Base-by-base conservation (phyloP, 2,797 vertebrate genomes). In the Tragopan temminckii region DNA sequence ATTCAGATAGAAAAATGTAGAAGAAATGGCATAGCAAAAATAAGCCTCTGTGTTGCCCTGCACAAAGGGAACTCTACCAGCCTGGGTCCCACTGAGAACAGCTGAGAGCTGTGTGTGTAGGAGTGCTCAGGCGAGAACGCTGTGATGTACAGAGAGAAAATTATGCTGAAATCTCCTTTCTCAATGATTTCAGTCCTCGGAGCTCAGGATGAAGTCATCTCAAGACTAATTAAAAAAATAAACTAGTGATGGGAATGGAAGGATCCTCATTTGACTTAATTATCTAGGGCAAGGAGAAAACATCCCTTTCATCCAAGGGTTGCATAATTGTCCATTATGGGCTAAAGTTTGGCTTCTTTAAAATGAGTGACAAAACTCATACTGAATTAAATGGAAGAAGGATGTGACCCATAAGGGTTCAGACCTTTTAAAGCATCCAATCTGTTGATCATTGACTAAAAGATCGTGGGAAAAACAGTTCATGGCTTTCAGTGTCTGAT, bases 231-330 rank as follows among this genome's bases (percentile, higher is more conserved):
- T 93, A 29, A 78, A 93, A 79, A 86, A 85, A 48, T 5, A 9
- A 95, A 70, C 62, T 80, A 57, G 53, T 93, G 86, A 93, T 92
- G 84, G 55, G 86, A 89, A 79, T 88, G 84, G 92, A 90, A 95
- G 87, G 86, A 95, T 89, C 78, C 58, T 68, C 81, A 80, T 92
- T 90, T 67, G 59, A 85, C 69, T 93, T 89, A 94, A 96, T 96
- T 93, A 90, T 90, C 79, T 57, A 80, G 86, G 86, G 62, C 86
- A 90, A 95, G 84, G 69, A 96, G 93, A 90, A 96, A 95, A 87
- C 88, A 95, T 78, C 72, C 50, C 62, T 93, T 95, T 94, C 81
- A 96, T 92, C 78, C 76, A 85, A 58, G 70, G 52, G 66, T 85
- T 96, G 92, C 1, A 0, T 94, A 95, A 95, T 93, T 90, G 53